A percentile compares a stretch with the other conserved stretches of the same genome.
Evolutionary conservation across 1,140 invertebrate species (phyloP).

Genomic region (Charaxes varanes): DNA sequence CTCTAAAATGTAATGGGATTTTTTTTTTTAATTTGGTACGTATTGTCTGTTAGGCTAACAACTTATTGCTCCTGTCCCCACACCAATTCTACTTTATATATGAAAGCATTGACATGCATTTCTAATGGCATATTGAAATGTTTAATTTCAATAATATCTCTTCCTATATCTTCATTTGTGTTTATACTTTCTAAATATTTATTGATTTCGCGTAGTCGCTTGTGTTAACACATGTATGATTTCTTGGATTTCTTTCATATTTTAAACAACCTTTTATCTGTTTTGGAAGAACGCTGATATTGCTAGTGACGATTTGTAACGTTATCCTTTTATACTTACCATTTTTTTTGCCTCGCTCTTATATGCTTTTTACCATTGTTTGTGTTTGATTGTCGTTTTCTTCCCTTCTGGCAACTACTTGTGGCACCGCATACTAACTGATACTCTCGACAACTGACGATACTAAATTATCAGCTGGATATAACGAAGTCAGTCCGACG

Average conservation of each 20-base stretch:
- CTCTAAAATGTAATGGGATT: conserved; percentile 22
- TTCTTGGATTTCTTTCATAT: conserved; percentile 1
- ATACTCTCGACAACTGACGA: conserved; percentile 57
- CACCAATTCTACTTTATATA: conserved; percentile 1
- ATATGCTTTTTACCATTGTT: conserved; percentile 56
- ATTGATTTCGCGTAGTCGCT: conserved; percentile 24
- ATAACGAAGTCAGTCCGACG: conserved; percentile 72
- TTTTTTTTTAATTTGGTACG: conserved; percentile 28
- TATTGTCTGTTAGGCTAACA: conserved; percentile 11
- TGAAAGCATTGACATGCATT: conserved; percentile 1
- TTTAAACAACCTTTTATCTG: conserved; percentile 7
- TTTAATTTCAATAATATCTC: conserved; percentile 1
- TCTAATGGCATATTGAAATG: conserved; percentile 12
- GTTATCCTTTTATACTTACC: conserved; percentile 10
- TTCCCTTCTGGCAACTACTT: conserved; percentile 69
- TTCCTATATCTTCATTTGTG: conserved; percentile 2
- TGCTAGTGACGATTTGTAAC: conserved; percentile 15
- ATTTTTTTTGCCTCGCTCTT: conserved; percentile 33
- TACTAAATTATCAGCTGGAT: conserved; percentile 55
- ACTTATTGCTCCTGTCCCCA: background rate
- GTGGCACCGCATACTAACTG: conserved; percentile 55
- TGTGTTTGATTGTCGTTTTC: conserved; percentile 69
- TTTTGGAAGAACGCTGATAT: conserved; percentile 12
- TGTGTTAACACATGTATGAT: conserved; percentile 12
- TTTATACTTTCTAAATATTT: conserved; percentile 8